Evolutionary conservation across 2,113 vertebrate genomes (phyloP), one percentile per base, ranked within the genome.

Genomic region (Brachypodius melanocephalos): DNA sequence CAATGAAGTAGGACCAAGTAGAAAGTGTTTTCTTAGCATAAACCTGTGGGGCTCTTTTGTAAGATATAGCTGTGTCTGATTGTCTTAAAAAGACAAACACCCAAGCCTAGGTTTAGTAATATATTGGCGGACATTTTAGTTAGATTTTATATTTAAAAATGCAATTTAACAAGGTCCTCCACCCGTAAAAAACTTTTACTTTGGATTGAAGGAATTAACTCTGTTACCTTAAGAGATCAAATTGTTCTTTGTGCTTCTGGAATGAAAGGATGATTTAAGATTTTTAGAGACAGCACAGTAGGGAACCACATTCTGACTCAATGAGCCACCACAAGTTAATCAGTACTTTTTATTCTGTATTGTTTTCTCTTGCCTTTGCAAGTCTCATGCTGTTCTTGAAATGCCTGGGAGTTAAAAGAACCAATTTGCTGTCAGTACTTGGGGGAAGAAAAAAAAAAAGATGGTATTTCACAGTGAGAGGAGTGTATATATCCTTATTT

Each of bases 281-380:
- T 95, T 96, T 92, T 95, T 65, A 92, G 81, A 91, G 86, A 14
- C 71, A 91, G 34, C 89, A 0, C 89, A 31, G 92, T 76, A 85
- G 90, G 93, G 66, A 91, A 61, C 49, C 42, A 25, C 85, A 95
- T 95, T 94, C 49, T 78, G 49, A 90, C 81, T 95, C 90, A 94
- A 84, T 95, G 95, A 95, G 75, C 81, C 87, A 82, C 89, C 62
- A 52, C 69, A 74, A 89, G 81, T 94, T 96, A 97, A 96, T 96
- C 93, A 95, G 90, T 88, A 81, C 90, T 93, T 88, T 88, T 93
- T 88, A 80, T 65, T 95, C 67, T 48, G 54, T 80, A 83, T 95
- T 97, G 91, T 95, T 92, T 93, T 94, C 92, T 95, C 88, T 94
- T 96, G 91, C 88, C 58, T 94, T 90, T 93, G 90, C 82, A 91